phyloP scores from a whole-genome alignment of 2,888 invertebrate species.

The Lasioglossum calceatum region DNA sequence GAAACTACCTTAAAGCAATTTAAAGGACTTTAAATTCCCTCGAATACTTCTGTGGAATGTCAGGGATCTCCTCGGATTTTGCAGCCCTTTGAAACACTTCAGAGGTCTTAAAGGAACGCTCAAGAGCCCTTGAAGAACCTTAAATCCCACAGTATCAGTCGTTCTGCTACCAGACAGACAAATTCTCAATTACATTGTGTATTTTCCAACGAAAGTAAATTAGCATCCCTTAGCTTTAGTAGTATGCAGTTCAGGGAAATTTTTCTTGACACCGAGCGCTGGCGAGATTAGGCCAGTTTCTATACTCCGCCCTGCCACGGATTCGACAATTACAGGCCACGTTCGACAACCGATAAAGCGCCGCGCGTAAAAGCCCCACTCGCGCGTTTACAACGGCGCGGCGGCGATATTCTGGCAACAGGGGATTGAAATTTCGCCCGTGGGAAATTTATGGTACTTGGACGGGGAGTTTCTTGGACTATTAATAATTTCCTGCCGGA shows the following conservation, averaged over 20 bases:
- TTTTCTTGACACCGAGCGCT: not conserved
- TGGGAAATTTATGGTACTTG: slow-evolving; percentile 33
- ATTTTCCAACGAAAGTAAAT: not conserved
- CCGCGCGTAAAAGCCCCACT: not conserved
- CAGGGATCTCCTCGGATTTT: not conserved
- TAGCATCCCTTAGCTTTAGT: not conserved
- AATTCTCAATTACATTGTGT: not conserved
- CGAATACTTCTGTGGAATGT: not conserved
- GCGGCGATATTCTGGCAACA: not conserved
- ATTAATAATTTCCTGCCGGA: slow-evolving; percentile 30
- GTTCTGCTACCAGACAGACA: not conserved
- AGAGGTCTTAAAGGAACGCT: not conserved
- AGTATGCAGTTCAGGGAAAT: not conserved
- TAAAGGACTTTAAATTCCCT: not conserved
- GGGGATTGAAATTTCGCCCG: slow-evolving; percentile 29
- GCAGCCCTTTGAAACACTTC: not conserved
- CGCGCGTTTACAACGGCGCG: not conserved
- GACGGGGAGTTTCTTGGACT: slow-evolving; percentile 7
- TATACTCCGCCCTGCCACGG: not conserved
- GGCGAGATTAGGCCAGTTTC: slow-evolving; percentile 21
- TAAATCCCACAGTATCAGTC: not conserved
- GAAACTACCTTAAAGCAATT: not conserved
- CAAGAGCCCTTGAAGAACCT: not conserved
- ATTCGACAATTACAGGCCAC: not conserved
- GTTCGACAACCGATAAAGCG: slow-evolving; percentile 31